Conservation (phyloP, 2,888 invertebrate genomes). For the Ormyrus pomaceus region DNA sequence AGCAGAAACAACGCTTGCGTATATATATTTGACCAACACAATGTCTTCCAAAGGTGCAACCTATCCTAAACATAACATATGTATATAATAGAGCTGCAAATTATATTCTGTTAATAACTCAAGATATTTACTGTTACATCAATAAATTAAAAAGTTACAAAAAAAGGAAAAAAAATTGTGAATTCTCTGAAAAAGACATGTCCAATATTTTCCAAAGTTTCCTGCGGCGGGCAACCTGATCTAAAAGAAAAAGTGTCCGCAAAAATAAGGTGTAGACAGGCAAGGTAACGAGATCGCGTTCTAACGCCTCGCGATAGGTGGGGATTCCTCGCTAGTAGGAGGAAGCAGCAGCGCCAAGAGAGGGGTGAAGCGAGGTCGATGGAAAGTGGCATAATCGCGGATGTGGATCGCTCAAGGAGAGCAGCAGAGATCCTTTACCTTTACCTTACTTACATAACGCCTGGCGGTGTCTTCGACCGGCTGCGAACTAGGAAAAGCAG, state of each 20-base stretch:
- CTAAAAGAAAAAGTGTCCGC: neutral
- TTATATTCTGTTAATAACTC: too few species aligned
- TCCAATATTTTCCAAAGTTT: too few species aligned
- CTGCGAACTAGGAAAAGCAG: neutral
- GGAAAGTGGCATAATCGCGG: constrained; percentile 73
- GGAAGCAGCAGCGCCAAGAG: too few species aligned
- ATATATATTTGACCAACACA: neutral
- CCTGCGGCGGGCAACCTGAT: too few species aligned
- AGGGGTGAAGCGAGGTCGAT: constrained; percentile 67
- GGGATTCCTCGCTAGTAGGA: too few species aligned
- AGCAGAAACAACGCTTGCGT: too few species aligned
- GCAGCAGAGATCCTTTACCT: constrained; percentile 67
- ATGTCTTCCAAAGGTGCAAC: neutral
- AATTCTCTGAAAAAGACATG: too few species aligned
- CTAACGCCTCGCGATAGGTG: neutral
- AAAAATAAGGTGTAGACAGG: neutral
- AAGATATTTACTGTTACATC: too few species aligned
- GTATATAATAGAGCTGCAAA: too few species aligned
- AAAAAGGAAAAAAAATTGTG: too few species aligned
- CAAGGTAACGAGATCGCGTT: neutral
- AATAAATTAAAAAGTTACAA: too few species aligned
- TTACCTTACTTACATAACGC: constrained; percentile 72
- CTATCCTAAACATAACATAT: too few species aligned
- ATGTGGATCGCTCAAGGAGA: constrained; percentile 71
- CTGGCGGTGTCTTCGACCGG: constrained; percentile 58